These are phyloP conservation scores for Stictocephala bisonia DNA, from an alignment of 2,888 invertebrate species.

Conservation along the genomic window DNA sequence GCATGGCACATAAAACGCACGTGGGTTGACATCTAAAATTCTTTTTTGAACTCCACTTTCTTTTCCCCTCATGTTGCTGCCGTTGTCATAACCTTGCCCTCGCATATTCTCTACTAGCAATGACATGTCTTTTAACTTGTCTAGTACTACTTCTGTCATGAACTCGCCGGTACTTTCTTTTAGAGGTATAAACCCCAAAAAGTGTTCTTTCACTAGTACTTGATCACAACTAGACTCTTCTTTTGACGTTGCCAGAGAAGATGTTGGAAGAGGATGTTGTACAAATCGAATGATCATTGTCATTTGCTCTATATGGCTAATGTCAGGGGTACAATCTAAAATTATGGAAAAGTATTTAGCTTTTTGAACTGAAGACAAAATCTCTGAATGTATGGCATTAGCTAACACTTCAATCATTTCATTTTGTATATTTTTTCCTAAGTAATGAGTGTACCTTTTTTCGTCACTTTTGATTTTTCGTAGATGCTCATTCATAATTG, in stretches of 20 bases:
- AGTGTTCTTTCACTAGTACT: slow-evolving; percentile 26
- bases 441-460: slow-evolving; percentile 16
- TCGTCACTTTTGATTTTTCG: too few relatives aligned
- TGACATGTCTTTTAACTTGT: not conserved
- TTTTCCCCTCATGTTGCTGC: slow-evolving; percentile 37
- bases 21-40: slow-evolving; percentile 24
- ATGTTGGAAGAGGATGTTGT: not conserved
- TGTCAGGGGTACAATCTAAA: slow-evolving; percentile 38
- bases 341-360: slow-evolving; percentile 20
- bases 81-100: slow-evolving; percentile 32
- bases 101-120: not conserved
- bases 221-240: not conserved
- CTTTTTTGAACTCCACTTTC: slow-evolving; percentile 15
- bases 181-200: slow-evolving; percentile 29
- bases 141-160: slow-evolving; percentile 2
- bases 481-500: slow-evolving; percentile 22
- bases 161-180: not conserved
- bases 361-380: not conserved
- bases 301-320: slow-evolving; percentile 21
- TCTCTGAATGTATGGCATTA: not conserved
- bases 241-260: not conserved
- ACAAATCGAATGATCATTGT: slow-evolving; percentile 33
- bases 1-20: slow-evolving; percentile 37
- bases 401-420: not conserved
- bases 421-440: slow-evolving; percentile 33